Evolutionary conservation across 2,888 invertebrate genomes (phyloP), one percentile per base, ranked within the genome.

Genomic region (Dicyrtoma fusca): DNA sequence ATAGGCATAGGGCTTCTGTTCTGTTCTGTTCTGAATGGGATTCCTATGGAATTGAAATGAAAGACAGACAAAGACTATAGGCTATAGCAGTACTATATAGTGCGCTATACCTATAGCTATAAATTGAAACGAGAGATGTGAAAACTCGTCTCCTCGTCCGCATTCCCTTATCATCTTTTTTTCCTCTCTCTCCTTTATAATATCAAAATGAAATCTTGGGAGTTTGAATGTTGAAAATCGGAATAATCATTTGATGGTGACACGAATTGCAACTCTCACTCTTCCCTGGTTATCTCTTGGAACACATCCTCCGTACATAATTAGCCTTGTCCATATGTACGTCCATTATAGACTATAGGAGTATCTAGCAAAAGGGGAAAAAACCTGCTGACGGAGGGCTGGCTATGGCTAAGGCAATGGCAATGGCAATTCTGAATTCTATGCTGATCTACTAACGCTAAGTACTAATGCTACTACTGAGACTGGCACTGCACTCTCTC

Each of bases 181-280:
- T n/a, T n/a, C n/a, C n/a, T n/a, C n/a, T n/a, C n/a, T n/a, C n/a
- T 34, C 34, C 34, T 34, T 34, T 34, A 3, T 34, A 34, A 34
- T 34, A 34, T 34, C 34, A 34, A 34, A 34, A 34, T 34, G 34
- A 34, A 34, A 34, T 34, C 34, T 34, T 34, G 3, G 4, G 34
- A 34, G 34, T 34, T 34, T 57, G 57, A 57, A 65, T 51, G 53
- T 65, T 53, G 53, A 57, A 65, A 65, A 65, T 65, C 65, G 53
- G 51, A 65, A 65, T 65, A 65, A 65, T 65, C 65, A 65, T 65
- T 53, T 65, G 53, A 65, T 65, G 65, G 65, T 42, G 61, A 61
- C 61, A 26, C 25, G 61, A 34, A 61, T 61, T 42, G 42, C 61
- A 26, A 61, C 61, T 61, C 61, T 42, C 14, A n/a, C 61, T 61